Base-by-base conservation (phyloP, 2,888 invertebrate genomes). In the Leucania comma region DNA sequence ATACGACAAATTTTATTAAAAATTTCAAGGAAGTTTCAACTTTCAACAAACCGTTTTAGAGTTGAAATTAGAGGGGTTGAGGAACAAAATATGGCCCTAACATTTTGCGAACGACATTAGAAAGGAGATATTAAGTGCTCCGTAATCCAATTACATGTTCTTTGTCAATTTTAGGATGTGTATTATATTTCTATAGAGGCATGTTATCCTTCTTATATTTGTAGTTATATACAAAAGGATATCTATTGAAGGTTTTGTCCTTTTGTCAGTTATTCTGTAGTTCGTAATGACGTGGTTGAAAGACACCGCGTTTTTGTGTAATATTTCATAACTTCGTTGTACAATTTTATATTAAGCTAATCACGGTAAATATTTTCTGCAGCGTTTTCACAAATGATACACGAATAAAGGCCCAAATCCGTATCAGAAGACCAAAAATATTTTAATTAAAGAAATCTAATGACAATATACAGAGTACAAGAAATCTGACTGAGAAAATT, bases 131-230 rank as follows among this genome's bases (percentile, higher is more conserved):
- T 94, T 94, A 93, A 95, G 91, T 93, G 90, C 93, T 92, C 89
- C 76, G 95, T 95, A 95, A 96, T 96, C 95, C 95, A 95, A 95
- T 96, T 95, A 93, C 95, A 91, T 86, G 90, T 90, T 92, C 94
- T 93, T 96, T 96, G 95, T 95, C 91, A 93, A 92, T 90, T 89
- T 93, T 93, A 90, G 94, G 95, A 95, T 94, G 93, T 94, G 95
- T 93, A 95, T 95, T 95, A 95, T 95, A 90, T 96, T 95, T 95
- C 95, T 92, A 93, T 93, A 89, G 91, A 93, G 88, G 90, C 91
- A 93, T 95, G 92, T 93, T 93, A 92, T 91, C 90, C 89, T 88
- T 85, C 85, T 90, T 89, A 90, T 92, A 87, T 91, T 89, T 92
- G 90, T 91, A 78, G 80, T 90, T 93, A 94, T 94, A 83, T 95